Base-by-base conservation (phyloP, 2,888 invertebrate genomes). In the Drosophila neoperkinsi region DNA sequence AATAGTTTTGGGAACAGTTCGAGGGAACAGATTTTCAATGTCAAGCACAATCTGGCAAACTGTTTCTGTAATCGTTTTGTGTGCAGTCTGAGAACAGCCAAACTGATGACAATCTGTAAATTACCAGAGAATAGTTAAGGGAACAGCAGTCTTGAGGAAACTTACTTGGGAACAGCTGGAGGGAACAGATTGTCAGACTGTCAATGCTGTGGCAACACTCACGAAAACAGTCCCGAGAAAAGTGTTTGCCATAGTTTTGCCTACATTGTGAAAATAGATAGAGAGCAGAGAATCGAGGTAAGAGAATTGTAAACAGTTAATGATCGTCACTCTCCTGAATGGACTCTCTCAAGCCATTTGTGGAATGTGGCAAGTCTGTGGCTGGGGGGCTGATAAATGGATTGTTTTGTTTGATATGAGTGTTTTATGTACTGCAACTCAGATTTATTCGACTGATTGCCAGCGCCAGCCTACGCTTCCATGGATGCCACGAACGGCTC, bases 371-470 rank as follows among this genome's bases (percentile, higher is more conserved):
- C 10, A 68, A 52, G 30, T 51, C 31, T 11, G 30, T 4, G 50
- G 28, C 28, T n/a, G 7, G 6, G 36, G 7, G 6, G 33, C 52
- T 30, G 60, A 61, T 49, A 51, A 74, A 66, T 65, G 34, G 34
- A 30, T 25, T 21, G 46, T 46, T 46, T 46, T 46, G 13, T 21
- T 33, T 33, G 76, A 28, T 60, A 25, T 31, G 53, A 56, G 59
- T 59, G 18, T 33, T 79, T 79, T 59, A 74, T 79, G 80, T 36
- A 50, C 49, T 60, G 53, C 61, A 59, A 33, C 28, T n/a, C 10
- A 3, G 33, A 53, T 49, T 52, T 38, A 33, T 46, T 46, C 9
- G 28, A 30, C 58, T 25, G 61, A 41, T 61, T 18, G 9, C 4
- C 46, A 16, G 46, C 16, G 9, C 4, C 46, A 16, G 46, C 16